Conservation (phyloP, 1,140 invertebrate species). For the Lordiphosa mommai region DNA sequence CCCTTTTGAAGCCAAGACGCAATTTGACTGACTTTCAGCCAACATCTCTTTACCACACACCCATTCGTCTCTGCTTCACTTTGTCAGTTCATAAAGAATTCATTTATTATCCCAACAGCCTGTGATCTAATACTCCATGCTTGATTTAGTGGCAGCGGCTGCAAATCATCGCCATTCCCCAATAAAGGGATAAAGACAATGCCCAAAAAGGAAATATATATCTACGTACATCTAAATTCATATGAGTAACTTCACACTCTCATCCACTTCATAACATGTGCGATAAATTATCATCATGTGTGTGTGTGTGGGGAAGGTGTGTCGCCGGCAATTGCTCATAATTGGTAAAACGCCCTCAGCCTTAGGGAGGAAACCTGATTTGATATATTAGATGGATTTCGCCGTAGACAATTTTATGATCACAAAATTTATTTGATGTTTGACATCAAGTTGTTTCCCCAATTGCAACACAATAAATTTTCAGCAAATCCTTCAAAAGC, state of each 20-base stretch:
- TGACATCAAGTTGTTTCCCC: conserved; percentile 39
- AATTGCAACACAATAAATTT: conserved; percentile 52
- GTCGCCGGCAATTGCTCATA: conserved; percentile 48
- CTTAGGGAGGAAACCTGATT: conserved; percentile 17
- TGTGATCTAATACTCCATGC: conserved; percentile 69
- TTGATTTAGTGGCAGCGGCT: conserved; percentile 78
- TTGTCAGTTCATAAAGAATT: conserved; percentile 70
- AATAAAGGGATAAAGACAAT: conserved; percentile 63
- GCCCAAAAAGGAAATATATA: too few species aligned
- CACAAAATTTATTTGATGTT: conserved; percentile 68
- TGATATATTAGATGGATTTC: conserved; percentile 72
- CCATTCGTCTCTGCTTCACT: conserved; percentile 14
- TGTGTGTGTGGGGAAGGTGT: conserved; percentile 39
- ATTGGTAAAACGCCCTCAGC: conserved; percentile 50
- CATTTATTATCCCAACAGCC: conserved; percentile 69
- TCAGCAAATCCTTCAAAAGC: conserved; percentile 44
- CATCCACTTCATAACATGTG: conserved; percentile 45
- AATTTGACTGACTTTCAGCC: conserved; percentile 16
- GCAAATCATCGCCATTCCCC: conserved; percentile 65
- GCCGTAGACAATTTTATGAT: conserved; percentile 73
- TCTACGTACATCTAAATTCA: conserved; percentile 12
- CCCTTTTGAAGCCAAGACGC: conserved; percentile 15
- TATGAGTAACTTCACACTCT: conserved; percentile 16
- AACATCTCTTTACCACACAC: background rate
- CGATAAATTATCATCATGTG: conserved; percentile 72